Percentiles rank a stretch among this genome's conserved stretches.
These are phyloP conservation scores for Mastacembelus armatus DNA, from an alignment of 2,797 vertebrate species.

Conservation along the genomic window DNA sequence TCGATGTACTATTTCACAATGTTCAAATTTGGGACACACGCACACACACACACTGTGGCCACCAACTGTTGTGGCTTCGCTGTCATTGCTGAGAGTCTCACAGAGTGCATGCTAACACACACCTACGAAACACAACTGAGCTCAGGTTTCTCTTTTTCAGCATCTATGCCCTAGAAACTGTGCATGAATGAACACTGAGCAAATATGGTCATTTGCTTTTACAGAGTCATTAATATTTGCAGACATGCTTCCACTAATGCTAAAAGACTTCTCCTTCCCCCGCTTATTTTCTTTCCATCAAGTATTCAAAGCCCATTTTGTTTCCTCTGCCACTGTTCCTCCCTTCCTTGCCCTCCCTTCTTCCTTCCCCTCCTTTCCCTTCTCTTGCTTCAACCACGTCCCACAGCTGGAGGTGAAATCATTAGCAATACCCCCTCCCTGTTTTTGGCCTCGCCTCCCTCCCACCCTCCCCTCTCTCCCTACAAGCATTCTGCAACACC, in stretches of 20 bases:
- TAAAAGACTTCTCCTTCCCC: slow-evolving; percentile 56
- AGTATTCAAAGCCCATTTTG: slow-evolving; percentile 78
- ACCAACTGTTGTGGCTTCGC: slow-evolving; percentile 75
- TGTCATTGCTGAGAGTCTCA: slow-evolving; percentile 65
- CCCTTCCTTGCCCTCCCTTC: slow-evolving; percentile 67
- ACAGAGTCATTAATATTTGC: slow-evolving; percentile 71
- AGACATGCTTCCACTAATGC: slow-evolving; percentile 61
- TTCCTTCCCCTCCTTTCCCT: slow-evolving; percentile 52
- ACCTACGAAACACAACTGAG: slow-evolving; percentile 27
- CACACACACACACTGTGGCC: slow-evolving; percentile 48
- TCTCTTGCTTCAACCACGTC: slow-evolving; percentile 73
- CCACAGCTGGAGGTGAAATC: slow-evolving; percentile 84
- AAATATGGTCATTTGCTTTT: slow-evolving; percentile 66
- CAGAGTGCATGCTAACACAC: slow-evolving; percentile 44
- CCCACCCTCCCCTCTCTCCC: slow-evolving; percentile 52
- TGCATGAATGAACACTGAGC: slow-evolving; percentile 35
- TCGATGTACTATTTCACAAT: slow-evolving; percentile 60
- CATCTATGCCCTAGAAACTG: slow-evolving; percentile 10
- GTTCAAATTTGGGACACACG: slow-evolving; percentile 55
- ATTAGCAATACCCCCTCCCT: slow-evolving; percentile 80
- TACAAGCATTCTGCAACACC: slow-evolving; percentile 69
- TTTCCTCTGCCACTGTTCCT: slow-evolving; percentile 76
- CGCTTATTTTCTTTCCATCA: slow-evolving; percentile 71
- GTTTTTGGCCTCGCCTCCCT: slow-evolving; percentile 55
- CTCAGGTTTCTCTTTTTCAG: slow-evolving; percentile 21